Evolutionary conservation across 2,113 vertebrate species (phyloP).

Genomic region (Grallaria varia): DNA sequence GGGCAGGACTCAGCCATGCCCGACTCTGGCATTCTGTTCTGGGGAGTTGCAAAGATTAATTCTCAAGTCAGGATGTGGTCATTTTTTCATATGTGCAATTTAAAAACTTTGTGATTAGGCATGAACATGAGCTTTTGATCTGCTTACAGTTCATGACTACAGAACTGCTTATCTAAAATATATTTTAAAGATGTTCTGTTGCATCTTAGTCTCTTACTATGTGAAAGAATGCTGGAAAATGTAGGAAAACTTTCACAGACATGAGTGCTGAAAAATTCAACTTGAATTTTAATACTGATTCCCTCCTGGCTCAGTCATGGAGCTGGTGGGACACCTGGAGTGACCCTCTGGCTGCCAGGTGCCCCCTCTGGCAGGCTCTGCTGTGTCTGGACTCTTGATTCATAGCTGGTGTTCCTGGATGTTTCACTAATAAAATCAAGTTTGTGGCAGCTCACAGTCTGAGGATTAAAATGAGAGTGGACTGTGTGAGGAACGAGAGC

Average conservation of each 20-base stretch:
- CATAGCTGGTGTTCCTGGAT: fast-evolving
- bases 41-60: neutral
- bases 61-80: neutral
- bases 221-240: neutral
- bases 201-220: neutral
- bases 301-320: neutral
- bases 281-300: neutral
- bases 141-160: neutral
- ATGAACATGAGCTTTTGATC: neutral
- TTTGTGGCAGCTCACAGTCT: neutral
- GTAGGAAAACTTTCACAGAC: neutral
- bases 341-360: neutral
- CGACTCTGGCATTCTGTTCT: neutral
- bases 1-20: neutral
- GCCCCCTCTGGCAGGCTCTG: neutral
- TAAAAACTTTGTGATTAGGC: neutral
- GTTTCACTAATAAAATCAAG: neutral
- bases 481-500: neutral
- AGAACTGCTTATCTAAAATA: neutral
- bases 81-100: neutral
- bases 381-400: neutral
- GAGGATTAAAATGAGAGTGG: neutral
- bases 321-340: neutral
- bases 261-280: neutral
- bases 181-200: neutral